Evolutionary conservation across 23 tunicate genomes (phyloP).

Genomic region (Ascidia mentula): DNA sequence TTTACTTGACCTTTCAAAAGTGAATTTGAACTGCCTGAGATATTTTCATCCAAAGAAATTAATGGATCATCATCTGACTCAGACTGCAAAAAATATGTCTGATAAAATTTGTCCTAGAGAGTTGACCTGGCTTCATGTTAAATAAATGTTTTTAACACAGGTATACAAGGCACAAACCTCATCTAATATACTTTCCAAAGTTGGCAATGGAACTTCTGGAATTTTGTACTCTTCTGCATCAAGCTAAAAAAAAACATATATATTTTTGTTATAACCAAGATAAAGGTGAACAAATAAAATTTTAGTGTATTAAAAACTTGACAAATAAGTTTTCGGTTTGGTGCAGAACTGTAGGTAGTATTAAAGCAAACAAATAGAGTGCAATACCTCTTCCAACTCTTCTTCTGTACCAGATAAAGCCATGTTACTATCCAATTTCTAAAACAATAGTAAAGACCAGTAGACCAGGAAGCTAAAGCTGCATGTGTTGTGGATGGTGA

Average conservation of each 20-base stretch:
- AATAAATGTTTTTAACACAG: neutral
- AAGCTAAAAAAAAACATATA: conserved; percentile 48
- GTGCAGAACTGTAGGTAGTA: no score
- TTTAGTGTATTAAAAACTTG: no score
- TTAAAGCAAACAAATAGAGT: no score
- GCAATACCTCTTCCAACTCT: no score
- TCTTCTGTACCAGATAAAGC: no score
- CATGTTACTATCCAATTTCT: no score
- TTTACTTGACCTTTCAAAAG: neutral
- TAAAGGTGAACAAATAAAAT: no score
- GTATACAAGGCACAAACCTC: conserved; percentile 39
- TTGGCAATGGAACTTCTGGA: conserved; percentile 78
- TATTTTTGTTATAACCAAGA: no score
- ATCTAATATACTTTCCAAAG: conserved; percentile 80
- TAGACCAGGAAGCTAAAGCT: no score
- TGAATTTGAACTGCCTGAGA: neutral
- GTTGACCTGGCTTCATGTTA: neutral
- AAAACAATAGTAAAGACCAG: no score
- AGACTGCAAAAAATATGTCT: conserved; percentile 18
- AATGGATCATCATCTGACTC: conserved; percentile 42
- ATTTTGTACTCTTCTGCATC: conserved; percentile 81
- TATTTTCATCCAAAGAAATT: conserved; percentile 12
- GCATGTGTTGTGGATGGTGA: no score
- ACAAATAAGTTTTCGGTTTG: no score
- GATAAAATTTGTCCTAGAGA: neutral